These are phyloP conservation scores for Netelia melanura DNA, from an alignment of 2,888 invertebrate genomes.

Conservation along the genomic window DNA sequence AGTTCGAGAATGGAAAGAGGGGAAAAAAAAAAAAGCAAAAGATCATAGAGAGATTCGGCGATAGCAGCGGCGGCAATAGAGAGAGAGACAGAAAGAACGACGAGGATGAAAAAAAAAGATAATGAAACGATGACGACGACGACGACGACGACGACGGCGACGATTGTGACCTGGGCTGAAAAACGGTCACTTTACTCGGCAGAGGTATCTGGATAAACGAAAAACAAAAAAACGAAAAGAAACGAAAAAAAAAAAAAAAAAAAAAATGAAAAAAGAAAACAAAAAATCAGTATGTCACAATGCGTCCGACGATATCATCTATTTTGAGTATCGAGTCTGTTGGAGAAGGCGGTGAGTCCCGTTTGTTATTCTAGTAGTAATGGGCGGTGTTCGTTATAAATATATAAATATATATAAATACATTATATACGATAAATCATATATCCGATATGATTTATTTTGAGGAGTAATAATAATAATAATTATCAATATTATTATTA, in stretches of 20 bases:
- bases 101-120: slow-evolving; percentile 44
- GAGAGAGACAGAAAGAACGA: slow-evolving; percentile 42
- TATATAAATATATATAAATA: slow-evolving; percentile 82
- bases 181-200: slow-evolving; percentile 54
- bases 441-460: slow-evolving; percentile 83
- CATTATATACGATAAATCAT: slow-evolving; percentile 82
- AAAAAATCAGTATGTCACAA: slow-evolving; percentile 76
- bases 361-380: slow-evolving; percentile 84
- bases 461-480: slow-evolving; percentile 81
- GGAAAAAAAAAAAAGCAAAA: slow-evolving; percentile 5
- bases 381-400: slow-evolving; percentile 85
- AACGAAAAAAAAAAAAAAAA: slow-evolving; percentile 36
- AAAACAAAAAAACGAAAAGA: neutral
- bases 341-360: slow-evolving; percentile 77
- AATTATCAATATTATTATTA: slow-evolving; percentile 69
- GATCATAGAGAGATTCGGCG: slow-evolving; percentile 30
- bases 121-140: slow-evolving; percentile 56
- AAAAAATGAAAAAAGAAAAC: slow-evolving; percentile 58
- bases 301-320: slow-evolving; percentile 82
- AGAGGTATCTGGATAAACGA: slow-evolving; percentile 66
- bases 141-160: slow-evolving; percentile 54
- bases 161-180: slow-evolving; percentile 62
- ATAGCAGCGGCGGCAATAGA: slow-evolving; percentile 58
- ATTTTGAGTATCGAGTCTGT: slow-evolving; percentile 81
- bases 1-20: slow-evolving; percentile 29